Evolutionary conservation across 1,140 invertebrate genomes (phyloP).

Genomic region (Bombus waltoni): DNA sequence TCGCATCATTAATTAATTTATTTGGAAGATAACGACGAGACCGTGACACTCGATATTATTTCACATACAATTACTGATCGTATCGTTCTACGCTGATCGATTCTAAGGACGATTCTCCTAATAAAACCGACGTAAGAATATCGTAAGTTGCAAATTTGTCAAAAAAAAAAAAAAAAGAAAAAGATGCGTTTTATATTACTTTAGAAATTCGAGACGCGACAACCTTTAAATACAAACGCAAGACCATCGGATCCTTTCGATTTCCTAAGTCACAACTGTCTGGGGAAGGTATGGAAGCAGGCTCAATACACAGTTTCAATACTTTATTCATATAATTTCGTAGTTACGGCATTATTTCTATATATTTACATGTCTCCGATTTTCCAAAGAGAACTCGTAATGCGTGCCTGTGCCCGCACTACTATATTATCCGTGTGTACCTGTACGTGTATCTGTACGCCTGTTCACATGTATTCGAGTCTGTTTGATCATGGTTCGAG

Average conservation of each 20-base stretch:
- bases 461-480: conserved; percentile 12
- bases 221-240: neutral
- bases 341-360: conserved; percentile 72
- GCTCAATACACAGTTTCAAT: conserved; percentile 62
- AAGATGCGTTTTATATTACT: neutral
- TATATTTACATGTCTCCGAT: conserved; percentile 70
- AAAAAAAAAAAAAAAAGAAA: neutral
- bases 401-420: conserved; percentile 67
- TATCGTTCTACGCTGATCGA: too few species aligned
- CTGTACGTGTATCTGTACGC: conserved; percentile 12
- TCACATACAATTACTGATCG: too few species aligned
- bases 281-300: neutral
- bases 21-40: too few species aligned
- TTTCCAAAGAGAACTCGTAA: conserved; percentile 58
- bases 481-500: neutral
- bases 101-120: too few species aligned
- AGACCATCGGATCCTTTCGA: neutral
- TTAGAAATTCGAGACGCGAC: neutral
- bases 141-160: neutral
- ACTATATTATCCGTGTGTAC: conserved; percentile 36
- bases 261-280: neutral
- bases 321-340: conserved; percentile 76
- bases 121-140: neutral
- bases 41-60: too few species aligned
- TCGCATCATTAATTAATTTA: too few species aligned